phyloP scores from a whole-genome alignment of 2,888 invertebrate genomes.

The Morpho helenor region DNA sequence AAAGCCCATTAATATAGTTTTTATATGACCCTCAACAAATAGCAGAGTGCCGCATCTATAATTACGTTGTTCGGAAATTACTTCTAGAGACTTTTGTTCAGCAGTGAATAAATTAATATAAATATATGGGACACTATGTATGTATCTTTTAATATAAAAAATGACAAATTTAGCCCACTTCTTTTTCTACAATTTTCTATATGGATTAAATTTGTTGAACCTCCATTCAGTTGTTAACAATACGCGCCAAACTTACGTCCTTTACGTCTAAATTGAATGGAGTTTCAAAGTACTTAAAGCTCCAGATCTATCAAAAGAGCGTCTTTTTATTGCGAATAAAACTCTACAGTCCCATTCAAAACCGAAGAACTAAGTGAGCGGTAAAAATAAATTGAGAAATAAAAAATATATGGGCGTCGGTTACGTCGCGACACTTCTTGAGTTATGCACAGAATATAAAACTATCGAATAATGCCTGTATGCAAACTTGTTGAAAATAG shows the following conservation, averaged over 20 bases:
- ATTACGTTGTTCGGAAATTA: too few species aligned
- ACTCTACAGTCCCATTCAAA: slow-evolving; percentile 19
- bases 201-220: too few species aligned
- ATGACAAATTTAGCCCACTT: too few species aligned
- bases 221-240: neutral
- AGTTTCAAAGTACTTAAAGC: slow-evolving; percentile 13
- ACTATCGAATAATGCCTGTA: neutral
- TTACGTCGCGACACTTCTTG: slow-evolving; percentile 1
- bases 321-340: slow-evolving; percentile 21
- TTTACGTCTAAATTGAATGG: slow-evolving; percentile 10
- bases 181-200: too few species aligned
- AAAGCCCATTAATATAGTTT: too few species aligned
- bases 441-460: neutral
- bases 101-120: too few species aligned
- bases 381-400: slow-evolving; percentile 24
- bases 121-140: too few species aligned
- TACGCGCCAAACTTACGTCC: slow-evolving; percentile 1
- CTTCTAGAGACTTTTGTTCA: too few species aligned
- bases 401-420: slow-evolving; percentile 19
- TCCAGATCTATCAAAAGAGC: slow-evolving; percentile 18
- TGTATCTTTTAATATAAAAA: too few species aligned
- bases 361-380: slow-evolving; percentile 19
- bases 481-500: too few species aligned
- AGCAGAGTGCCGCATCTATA: too few species aligned
- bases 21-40: too few species aligned